A percentile compares a stretch with the other conserved stretches of the same genome.
phyloP scores from a whole-genome alignment of 2,888 invertebrate species.

The Ceraclea dissimilis region DNA sequence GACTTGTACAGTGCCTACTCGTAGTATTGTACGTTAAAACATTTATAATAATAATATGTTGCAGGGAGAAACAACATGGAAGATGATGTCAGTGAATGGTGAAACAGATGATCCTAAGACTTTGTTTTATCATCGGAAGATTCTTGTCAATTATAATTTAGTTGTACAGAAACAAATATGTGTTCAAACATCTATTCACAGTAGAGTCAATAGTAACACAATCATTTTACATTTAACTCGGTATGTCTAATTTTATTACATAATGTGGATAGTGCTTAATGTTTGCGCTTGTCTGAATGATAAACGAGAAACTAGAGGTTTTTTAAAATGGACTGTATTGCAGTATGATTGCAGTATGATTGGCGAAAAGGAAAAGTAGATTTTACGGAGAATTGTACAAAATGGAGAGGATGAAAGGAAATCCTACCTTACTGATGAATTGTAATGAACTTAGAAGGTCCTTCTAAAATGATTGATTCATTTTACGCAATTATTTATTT shows the following conservation, averaged over 20 bases:
- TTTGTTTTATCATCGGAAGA: slow-evolving; percentile 16
- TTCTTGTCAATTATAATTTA: slow-evolving; percentile 6
- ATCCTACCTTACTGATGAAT: no score
- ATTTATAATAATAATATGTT: no score
- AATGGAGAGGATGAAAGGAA: no score
- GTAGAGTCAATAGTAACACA: background rate
- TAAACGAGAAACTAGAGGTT: background rate
- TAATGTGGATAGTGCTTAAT: no score
- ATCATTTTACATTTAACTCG: slow-evolving; percentile 14
- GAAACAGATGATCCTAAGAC: slow-evolving; percentile 53
- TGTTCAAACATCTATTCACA: background rate
- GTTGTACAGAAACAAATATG: slow-evolving; percentile 12
- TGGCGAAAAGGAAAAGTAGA: no score
- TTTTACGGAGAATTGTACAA: no score
- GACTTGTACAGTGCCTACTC: background rate
- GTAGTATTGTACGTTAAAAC: no score
- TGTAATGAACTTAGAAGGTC: background rate
- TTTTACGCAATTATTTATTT: no score
- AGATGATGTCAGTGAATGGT: slow-evolving; percentile 45
- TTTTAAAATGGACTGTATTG: background rate
- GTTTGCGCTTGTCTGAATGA: background rate
- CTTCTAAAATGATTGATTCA: no score
- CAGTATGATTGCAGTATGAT: background rate
- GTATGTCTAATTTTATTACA: background rate
- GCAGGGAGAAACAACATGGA: slow-evolving; percentile 62